These are phyloP conservation scores for Eretmocerus hayati DNA, from an alignment of 2,888 invertebrate genomes.

Conservation along the genomic window DNA sequence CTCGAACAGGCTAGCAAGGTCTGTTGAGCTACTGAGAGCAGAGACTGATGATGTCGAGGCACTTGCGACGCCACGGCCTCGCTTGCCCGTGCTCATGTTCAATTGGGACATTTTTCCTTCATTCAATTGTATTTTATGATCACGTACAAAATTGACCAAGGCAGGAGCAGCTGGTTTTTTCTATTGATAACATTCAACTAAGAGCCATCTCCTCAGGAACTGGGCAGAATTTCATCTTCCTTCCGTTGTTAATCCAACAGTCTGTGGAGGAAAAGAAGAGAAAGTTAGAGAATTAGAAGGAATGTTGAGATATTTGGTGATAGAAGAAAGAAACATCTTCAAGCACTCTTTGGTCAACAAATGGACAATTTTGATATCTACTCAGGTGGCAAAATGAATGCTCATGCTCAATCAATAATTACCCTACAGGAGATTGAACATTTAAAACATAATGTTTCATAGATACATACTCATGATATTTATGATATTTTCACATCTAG, in stretches of 20 bases:
- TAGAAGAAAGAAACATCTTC: no score
- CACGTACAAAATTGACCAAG: not conserved
- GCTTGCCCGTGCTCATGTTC: constrained; percentile 41
- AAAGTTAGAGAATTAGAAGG: not conserved
- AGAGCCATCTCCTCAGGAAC: not conserved
- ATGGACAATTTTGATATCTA: no score
- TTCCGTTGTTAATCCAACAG: not conserved
- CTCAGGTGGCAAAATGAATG: no score
- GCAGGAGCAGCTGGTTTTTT: no score
- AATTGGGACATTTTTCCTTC: constrained; percentile 39
- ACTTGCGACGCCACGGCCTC: constrained; percentile 41
- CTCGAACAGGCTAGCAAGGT: constrained; percentile 85
- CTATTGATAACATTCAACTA: not conserved
- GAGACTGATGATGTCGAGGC: constrained; percentile 52
- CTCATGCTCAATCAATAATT: no score
- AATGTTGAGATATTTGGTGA: not conserved
- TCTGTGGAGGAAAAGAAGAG: not conserved
- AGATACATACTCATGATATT: no score
- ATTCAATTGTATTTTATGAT: not conserved
- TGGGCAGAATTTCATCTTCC: not conserved
- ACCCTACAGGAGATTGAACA: no score
- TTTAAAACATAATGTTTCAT: no score
- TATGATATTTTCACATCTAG: no score
- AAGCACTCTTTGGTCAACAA: no score
- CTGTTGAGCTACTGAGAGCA: constrained; percentile 69